These are phyloP conservation scores for Paedocypris micromegethes DNA, from an alignment of 2,797 vertebrate species.

Conservation along the genomic window DNA sequence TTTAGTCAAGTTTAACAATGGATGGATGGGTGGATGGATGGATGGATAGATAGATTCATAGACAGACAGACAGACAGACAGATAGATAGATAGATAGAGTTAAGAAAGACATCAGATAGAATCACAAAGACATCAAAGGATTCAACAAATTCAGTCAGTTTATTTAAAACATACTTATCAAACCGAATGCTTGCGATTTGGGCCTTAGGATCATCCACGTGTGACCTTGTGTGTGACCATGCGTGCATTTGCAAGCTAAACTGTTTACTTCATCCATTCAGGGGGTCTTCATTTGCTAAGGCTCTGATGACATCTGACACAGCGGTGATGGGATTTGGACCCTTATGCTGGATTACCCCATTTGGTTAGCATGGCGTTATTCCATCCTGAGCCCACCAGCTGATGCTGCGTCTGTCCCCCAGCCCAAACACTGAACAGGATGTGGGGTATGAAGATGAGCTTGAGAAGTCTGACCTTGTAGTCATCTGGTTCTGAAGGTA, in stretches of 20 bases:
- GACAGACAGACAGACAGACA: too few relatives aligned
- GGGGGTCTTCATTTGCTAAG: conserved; percentile 45
- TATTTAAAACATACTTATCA: background rate
- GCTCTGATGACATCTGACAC: conserved; percentile 53
- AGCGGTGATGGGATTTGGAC: conserved; percentile 50
- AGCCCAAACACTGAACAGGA: conserved; percentile 27
- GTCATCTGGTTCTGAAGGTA: too few relatives aligned
- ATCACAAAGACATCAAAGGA: too few relatives aligned
- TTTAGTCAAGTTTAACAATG: too few relatives aligned
- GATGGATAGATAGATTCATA: too few relatives aligned
- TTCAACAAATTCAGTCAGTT: too few relatives aligned
- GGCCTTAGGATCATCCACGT: too few relatives aligned
- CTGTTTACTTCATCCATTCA: conserved; percentile 40
- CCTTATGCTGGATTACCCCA: conserved; percentile 49
- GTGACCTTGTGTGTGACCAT: conserved; percentile 37
- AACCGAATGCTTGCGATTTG: conserved; percentile 36
- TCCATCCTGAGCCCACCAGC: conserved; percentile 50
- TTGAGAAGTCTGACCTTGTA: too few relatives aligned
- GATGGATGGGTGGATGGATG: too few relatives aligned
- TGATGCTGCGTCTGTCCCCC: conserved; percentile 43
- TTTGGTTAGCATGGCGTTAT: conserved; percentile 51
- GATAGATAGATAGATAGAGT: too few relatives aligned
- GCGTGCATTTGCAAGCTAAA: conserved; percentile 37
- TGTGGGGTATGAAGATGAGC: conserved; percentile 4
- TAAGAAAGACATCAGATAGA: too few relatives aligned